phyloP scores from a whole-genome alignment of 1,140 invertebrate species.

The Saccostrea glomerata region DNA sequence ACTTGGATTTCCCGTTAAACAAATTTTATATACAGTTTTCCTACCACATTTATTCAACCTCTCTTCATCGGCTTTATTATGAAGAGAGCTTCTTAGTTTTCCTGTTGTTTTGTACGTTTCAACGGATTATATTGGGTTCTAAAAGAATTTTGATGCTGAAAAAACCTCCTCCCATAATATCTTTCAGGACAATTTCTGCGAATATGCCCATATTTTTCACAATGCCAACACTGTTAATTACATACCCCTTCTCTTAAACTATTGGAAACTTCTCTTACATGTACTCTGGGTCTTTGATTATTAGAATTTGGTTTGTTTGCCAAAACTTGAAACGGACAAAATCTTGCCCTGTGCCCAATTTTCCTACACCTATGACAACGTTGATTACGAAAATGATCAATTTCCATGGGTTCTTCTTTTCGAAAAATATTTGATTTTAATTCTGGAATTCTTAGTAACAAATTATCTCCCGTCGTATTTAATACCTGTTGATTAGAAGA shows the following conservation, averaged over 20 bases:
- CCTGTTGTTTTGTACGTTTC: neutral
- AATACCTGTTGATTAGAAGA: neutral
- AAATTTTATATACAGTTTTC: neutral
- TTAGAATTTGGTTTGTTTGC: neutral
- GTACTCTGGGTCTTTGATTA: neutral
- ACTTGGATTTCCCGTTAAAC: conserved; percentile 29
- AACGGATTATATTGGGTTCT: neutral
- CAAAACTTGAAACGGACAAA: neutral
- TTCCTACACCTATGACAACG: neutral
- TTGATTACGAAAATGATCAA: neutral
- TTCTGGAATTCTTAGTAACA: neutral
- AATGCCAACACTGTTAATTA: neutral
- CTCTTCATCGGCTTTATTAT: neutral
- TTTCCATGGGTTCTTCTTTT: neutral
- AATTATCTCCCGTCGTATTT: neutral
- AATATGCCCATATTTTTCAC: neutral
- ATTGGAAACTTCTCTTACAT: neutral
- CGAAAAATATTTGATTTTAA: neutral
- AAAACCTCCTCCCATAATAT: neutral
- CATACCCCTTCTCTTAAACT: neutral
- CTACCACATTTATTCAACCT: neutral
- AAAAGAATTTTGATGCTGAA: neutral
- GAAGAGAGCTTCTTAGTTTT: conserved; percentile 41
- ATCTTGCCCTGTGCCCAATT: neutral
- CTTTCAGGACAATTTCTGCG: neutral